Base-by-base conservation (phyloP, 2,888 invertebrate genomes). In the Mylabris sibirica region DNA sequence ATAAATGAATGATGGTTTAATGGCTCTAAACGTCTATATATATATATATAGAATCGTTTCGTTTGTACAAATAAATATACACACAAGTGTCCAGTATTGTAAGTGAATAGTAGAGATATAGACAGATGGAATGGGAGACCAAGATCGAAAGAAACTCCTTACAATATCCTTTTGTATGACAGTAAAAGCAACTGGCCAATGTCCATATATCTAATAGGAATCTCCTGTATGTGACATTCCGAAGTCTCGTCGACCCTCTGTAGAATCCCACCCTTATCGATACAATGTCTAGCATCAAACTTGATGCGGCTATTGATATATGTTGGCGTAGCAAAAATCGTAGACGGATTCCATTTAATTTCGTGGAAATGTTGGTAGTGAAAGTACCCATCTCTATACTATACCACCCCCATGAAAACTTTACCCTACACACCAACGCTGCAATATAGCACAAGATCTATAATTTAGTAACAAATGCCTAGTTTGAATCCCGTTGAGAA, bases 181-280 rank as follows among this genome's bases (percentile, higher is more conserved):
- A 60, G 70, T 64, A 62, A 70, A 66, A 64, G 69, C 69, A 17
- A 34, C 41, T 53, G 62, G 62, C 65, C 68, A 12, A 57, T 53
- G 70, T 70, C 70, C 78, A 78, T 78, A 77, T 78, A 77, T 78
- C 77, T 78, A 79, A 79, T 78, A 77, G 78, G 74, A 78, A 78
- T 78, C 79, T 76, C 73, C 75, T 78, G 78, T 74, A 74, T 76
- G 76, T 77, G 78, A 78, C 79, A 77, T 76, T 75, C 72, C 74
- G 72, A 72, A 73, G 73, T 70, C 74, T 75, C 73, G 74, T 76
- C 77, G 75, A 74, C 75, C 76, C 73, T 74, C 75, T 76, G 30
- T 30, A 73, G 68, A 74, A 74, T 70, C 24, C 57, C 57, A 70
- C 73, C 71, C 76, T 78, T 76, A 78, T 79, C 77, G 78, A 77